These are phyloP conservation scores for Danio tinwini DNA, from an alignment of 2,797 vertebrate genomes.

Conservation along the genomic window DNA sequence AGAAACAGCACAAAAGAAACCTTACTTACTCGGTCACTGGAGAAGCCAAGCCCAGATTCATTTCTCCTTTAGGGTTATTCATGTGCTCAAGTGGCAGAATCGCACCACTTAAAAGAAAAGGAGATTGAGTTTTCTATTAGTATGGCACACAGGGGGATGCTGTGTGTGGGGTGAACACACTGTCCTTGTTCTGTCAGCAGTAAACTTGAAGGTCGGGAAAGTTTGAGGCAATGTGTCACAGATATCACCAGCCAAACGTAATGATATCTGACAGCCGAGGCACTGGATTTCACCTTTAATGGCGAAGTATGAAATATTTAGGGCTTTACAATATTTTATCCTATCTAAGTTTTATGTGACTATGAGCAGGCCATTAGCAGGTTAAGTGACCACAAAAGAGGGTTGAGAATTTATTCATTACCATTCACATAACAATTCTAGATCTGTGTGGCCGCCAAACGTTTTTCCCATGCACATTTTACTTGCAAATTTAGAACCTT, in stretches of 20 bases:
- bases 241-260: constrained; percentile 11
- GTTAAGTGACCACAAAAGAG: neutral
- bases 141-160: constrained; percentile 65
- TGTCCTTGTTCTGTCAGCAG: constrained; percentile 65
- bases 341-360: neutral
- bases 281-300: neutral
- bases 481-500: neutral
- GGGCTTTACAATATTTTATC: neutral
- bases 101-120: constrained; percentile 77
- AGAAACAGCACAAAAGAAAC: constrained; percentile 66
- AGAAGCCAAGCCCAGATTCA: constrained; percentile 77
- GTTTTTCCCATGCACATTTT: neutral
- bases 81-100: constrained; percentile 81
- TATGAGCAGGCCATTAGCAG: neutral
- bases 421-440: neutral
- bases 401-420: neutral
- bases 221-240: constrained; percentile 36
- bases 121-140: constrained; percentile 81
- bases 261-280: constrained; percentile 11
- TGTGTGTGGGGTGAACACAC: constrained; percentile 46
- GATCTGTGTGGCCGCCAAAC: neutral
- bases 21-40: constrained; percentile 68
- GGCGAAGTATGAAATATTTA: neutral
- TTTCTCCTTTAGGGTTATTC: constrained; percentile 81
- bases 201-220: constrained; percentile 47